Evolutionary conservation across 2,113 vertebrate genomes (phyloP).

Genomic region (Falcunculus frontatus): DNA sequence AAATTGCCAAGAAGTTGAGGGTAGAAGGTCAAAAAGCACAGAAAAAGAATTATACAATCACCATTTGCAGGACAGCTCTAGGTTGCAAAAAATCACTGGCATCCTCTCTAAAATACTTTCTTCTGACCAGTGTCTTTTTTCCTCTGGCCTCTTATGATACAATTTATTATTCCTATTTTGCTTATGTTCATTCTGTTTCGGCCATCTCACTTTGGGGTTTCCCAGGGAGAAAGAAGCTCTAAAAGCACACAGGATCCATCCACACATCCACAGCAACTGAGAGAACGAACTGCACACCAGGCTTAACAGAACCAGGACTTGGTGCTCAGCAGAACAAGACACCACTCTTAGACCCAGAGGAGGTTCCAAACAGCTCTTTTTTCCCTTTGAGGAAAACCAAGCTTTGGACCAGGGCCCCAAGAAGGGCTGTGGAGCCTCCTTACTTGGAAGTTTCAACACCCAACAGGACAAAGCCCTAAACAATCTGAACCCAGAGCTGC

Average conservation of each 20-base stretch:
- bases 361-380: not conserved
- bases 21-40: not conserved
- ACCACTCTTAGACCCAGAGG: too few relatives aligned
- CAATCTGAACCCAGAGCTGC: not conserved
- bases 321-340: not conserved
- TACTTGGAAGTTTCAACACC: not conserved
- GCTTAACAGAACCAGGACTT: too few relatives aligned
- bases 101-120: not conserved
- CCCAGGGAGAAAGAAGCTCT: not conserved
- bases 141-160: not conserved
- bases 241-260: not conserved
- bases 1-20: not conserved
- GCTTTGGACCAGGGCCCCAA: not conserved
- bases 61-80: not conserved
- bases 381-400: not conserved
- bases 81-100: not conserved
- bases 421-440: not conserved
- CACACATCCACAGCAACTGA: not conserved
- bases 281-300: not conserved
- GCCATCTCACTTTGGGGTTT: not conserved
- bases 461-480: too few relatives aligned
- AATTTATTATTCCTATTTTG: not conserved
- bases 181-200: not conserved
- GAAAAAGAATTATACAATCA: not conserved
- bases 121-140: not conserved